Evolutionary conservation across 2,888 invertebrate species (phyloP), one percentile per base, ranked within the genome.

Genomic region (Habroteleia sp.): DNA sequence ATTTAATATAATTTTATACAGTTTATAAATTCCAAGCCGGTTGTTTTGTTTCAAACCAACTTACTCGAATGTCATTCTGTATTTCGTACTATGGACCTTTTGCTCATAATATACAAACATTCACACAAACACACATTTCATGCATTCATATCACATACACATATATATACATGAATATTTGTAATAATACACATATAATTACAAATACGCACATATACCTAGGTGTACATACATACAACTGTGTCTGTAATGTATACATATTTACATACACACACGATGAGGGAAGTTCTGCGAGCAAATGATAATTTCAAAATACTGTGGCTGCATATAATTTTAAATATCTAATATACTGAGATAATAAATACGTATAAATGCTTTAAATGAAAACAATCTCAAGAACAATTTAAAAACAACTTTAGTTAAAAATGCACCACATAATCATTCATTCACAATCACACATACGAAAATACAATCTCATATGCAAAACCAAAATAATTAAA

Each of bases 1-100:
- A 23, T 62, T 62, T 62, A 17, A 62, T 62, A 62, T 48, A 48
- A 62, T 62, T 62, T 62, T 48, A 62, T 62, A 62, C 62, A 62
- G 20, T 62, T 48, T 25, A 39, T 44, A 48, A 62, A 44, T 60
- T 14, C 7, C 14, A 62, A 62, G 39, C 48, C 29, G 31, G 62
- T 62, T 29, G 8, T 42, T 60, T 8, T 41, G 11, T 52, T 8
- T 31, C 39, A 31, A 65, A 35, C 44, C 52, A 52, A 52, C 52
- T 52, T 35, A 14, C 20, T 44, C 8, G 16, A 63, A 42, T 29
- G 4, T 31, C 37, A 35, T 31, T 33, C 17, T n/a, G 8, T 16
- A n/a, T 17, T 16, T 37, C 16, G 14, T 23, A 42, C 33, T 35
- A 27, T 65, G 39, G 42, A 52, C 31, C 25, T 44, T 42, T 25